Evolutionary conservation across 30 jellyfish, hydroid and myxozoan species (phyloP).

Genomic region (Aurelia coerulea): DNA sequence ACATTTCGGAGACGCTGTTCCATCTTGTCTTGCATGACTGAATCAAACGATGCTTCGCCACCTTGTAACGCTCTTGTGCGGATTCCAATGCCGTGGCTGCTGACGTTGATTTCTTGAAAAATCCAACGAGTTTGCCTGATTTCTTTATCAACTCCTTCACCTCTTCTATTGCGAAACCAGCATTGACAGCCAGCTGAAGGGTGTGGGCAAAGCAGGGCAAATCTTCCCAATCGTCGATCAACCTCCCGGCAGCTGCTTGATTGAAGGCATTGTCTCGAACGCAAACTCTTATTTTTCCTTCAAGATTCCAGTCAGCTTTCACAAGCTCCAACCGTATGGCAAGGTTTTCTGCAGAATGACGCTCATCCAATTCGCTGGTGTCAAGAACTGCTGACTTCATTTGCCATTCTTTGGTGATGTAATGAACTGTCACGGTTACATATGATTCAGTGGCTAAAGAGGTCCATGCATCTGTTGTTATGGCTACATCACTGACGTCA

Average conservation of each 20-base stretch:
- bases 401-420: slow-evolving; percentile 48
- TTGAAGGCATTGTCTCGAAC: slow-evolving; percentile 62
- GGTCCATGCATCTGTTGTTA: slow-evolving; percentile 70
- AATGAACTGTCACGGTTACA: slow-evolving; percentile 66
- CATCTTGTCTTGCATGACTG: slow-evolving; percentile 59
- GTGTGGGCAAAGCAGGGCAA: slow-evolving; percentile 60
- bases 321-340: slow-evolving; percentile 30
- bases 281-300: slow-evolving; percentile 46
- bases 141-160: slow-evolving; percentile 6
- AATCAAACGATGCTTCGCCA: slow-evolving; percentile 42
- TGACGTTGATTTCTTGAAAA: slow-evolving; percentile 17
- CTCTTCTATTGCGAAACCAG: slow-evolving; percentile 44
- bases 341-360: slow-evolving; percentile 51
- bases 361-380: slow-evolving; percentile 46
- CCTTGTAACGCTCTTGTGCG: slow-evolving; percentile 14
- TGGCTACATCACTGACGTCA: slow-evolving; percentile 36
- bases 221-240: slow-evolving; percentile 43
- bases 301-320: slow-evolving; percentile 42
- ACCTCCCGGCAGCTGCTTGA: slow-evolving; percentile 59
- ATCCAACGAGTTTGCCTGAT: slow-evolving; percentile 24
- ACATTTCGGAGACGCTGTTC: slow-evolving; percentile 66
- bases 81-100: slow-evolving; percentile 53
- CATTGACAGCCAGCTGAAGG: slow-evolving; percentile 65
- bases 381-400: slow-evolving; percentile 49
- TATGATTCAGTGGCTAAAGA: slow-evolving; percentile 57